Base-by-base conservation (phyloP, 2,888 invertebrate genomes). In the Eristalinus sepulchralis region DNA sequence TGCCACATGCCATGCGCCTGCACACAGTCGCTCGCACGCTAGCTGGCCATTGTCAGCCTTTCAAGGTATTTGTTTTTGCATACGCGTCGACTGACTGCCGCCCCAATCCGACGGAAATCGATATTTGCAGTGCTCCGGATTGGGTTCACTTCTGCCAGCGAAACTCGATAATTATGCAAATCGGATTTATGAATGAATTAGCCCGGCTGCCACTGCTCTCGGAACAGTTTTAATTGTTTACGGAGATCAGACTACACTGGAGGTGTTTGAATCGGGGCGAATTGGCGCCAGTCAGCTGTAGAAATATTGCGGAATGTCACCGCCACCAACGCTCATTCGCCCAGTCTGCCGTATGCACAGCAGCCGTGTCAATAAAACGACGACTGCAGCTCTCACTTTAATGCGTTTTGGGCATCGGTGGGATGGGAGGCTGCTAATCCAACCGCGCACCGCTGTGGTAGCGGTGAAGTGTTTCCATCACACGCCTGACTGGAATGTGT, bases 161-260 rank as follows among this genome's bases (percentile, higher is more conserved):
- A 47, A 72, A 34, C 72, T 77, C 55, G 85, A 82, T 86, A 83
- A 83, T 86, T 86, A 86, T 86, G 86, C 71, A 75, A 86, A 86
- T 86, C 60, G 39, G 67, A 86, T 71, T 75, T 86, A 86, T 86
- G 86, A 86, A 86, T 79, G 75, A 79, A 83, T 86, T 82, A 82
- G 70, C 55, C 36, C 66, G 39, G 60, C 10, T 76, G 71, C 36
- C 76, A 68, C 71, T n/a, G 63, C 10, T 66, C 70, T 67, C 77
- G 64, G 60, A 67, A 62, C 66, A 60, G n/a, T 78, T 82, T 84
- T 78, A 82, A 83, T 78, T 82, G 82, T 79, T 82, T 78, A 78
- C 78, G 77, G 68, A 68, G 60, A 39, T 75, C 68, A 53, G 34
- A 53, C 67, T 66, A 66, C 39, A 70, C 59, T 67, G 72, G 70